Evolutionary conservation across 2,888 invertebrate genomes (phyloP), one percentile per base, ranked within the genome.

Genomic region (Eupithecia centaureata): DNA sequence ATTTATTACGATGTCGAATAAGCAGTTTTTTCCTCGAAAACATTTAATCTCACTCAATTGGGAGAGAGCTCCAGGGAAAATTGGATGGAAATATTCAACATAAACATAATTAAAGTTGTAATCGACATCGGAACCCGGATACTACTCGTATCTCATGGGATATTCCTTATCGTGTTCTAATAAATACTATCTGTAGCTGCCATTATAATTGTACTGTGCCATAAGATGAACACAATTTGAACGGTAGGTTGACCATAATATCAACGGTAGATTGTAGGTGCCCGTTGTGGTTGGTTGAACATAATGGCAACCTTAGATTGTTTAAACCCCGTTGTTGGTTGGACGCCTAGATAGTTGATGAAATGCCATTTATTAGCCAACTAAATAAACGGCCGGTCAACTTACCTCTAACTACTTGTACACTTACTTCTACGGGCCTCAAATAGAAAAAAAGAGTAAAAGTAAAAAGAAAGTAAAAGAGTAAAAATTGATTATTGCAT

Each of bases 61-160:
- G 57, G 32, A n/a, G 25, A 27, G n/a, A 52, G 27, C 30, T 30
- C 32, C 57, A 12, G 32, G 57, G 15, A 12, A 32, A 18, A 57
- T 57, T 33, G 18, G 47, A 47, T 10, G 47, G 62, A 28, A 60
- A 63, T 60, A 67, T 56, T 58, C 35, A 28, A 28, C 61, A 28
- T 63, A 61, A 47, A 51, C 47, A 51, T 65, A 63, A 63, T 61
- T 65, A 68, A 56, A 61, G 51, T 67, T 57, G 42, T 61, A 62
- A 62, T 47, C 42, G 25, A 65, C 65, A 65, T 65, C 52, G 54
- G 61, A 64, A 67, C 63, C 18, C 54, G 15, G 56, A 47, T 32
- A 33, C 35, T 7, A n/a, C n/a, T n/a, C n/a, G n/a, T n/a, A 30
- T 64, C 68, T 64, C 68, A 38, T 2, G 68, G 47, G 68, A 4